Percentiles rank a stretch among this genome's conserved stretches.
Evolutionary conservation across 1,140 invertebrate species (phyloP).

Genomic region (Zophobas morio): DNA sequence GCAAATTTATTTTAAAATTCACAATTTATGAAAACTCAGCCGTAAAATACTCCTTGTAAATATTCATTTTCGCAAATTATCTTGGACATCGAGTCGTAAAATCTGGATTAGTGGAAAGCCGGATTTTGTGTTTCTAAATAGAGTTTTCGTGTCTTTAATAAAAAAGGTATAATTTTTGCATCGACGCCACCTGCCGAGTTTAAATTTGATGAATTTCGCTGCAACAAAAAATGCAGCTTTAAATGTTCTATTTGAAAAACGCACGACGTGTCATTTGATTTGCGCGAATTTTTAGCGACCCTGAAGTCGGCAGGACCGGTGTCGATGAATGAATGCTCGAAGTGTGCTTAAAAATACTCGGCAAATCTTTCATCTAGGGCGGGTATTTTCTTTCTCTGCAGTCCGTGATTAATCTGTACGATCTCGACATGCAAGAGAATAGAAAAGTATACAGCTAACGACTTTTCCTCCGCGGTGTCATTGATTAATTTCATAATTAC

Average conservation of each 20-base stretch:
- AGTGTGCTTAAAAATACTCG: conserved; percentile 4
- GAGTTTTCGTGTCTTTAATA: neutral
- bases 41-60: conserved; percentile 19
- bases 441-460: conserved; percentile 28
- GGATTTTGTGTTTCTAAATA: neutral
- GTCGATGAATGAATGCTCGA: conserved; percentile 30
- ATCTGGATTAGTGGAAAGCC: neutral
- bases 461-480: conserved; percentile 33
- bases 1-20: neutral
- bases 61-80: conserved; percentile 23
- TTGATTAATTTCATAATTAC: conserved; percentile 40
- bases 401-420: conserved; percentile 34
- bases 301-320: neutral
- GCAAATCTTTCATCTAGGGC: conserved; percentile 25
- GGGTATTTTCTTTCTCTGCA: conserved; percentile 23
- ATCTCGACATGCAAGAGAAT: conserved; percentile 38
- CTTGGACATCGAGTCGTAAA: conserved; percentile 19
- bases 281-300: neutral
- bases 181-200: too few relatives aligned
- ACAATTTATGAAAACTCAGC: conserved; percentile 9
- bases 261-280: neutral
- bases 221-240: too few relatives aligned
- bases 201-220: too few relatives aligned
- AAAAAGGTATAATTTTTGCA: too few relatives aligned
- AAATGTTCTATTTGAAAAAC: too few relatives aligned